phyloP scores from a whole-genome alignment of 2,888 invertebrate species.

The Dynastes hyllus region DNA sequence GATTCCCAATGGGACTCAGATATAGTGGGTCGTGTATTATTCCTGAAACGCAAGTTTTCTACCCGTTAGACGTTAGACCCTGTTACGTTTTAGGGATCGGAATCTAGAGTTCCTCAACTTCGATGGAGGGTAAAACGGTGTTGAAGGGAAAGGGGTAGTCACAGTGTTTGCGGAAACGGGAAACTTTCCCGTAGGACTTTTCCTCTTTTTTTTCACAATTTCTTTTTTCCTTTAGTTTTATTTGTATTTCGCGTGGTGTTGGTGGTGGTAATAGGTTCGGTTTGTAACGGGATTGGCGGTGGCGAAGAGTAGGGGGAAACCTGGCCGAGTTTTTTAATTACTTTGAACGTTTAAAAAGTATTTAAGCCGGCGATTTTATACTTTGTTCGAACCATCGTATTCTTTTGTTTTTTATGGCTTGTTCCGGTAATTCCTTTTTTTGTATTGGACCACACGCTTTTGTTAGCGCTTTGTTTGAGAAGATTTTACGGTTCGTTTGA shows the following conservation, averaged over 20 bases:
- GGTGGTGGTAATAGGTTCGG: too few species aligned
- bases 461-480: not conserved
- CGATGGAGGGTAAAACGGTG: not conserved
- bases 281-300: too few species aligned
- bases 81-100: not conserved
- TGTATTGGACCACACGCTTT: not conserved
- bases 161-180: too few species aligned
- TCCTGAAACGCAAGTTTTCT: too few species aligned
- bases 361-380: slow-evolving; percentile 1
- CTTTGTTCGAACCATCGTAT: not conserved
- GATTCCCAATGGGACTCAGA: too few species aligned
- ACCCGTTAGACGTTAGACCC: not conserved
- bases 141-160: too few species aligned
- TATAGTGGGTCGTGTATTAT: too few species aligned
- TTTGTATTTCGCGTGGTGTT: not conserved
- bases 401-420: too few species aligned
- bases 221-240: too few species aligned
- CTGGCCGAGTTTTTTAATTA: slow-evolving; percentile 33
- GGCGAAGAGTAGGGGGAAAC: too few species aligned
- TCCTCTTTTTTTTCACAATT: not conserved
- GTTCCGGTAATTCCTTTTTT: not conserved
- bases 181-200: not conserved
- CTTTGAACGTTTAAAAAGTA: slow-evolving; percentile 16
- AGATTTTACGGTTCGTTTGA: slow-evolving; percentile 17
- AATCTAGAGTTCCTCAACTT: not conserved